Evolutionary conservation across 2,113 vertebrate species (phyloP), one percentile per base, ranked within the genome.

Genomic region (Lonchura striata): DNA sequence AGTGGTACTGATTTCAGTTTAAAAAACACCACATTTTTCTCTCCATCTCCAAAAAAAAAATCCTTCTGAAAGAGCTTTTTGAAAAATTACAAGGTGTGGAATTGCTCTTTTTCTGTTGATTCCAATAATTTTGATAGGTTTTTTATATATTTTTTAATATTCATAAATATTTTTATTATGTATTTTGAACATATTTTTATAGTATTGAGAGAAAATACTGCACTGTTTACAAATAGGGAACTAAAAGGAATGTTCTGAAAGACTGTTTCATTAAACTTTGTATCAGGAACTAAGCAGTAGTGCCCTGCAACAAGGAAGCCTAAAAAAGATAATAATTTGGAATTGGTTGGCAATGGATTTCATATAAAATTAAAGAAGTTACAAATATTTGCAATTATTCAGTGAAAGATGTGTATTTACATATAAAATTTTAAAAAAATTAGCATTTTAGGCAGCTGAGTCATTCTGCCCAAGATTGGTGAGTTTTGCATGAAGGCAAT

Each of bases 401-500:
- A 16, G 53, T 49, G 10, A n/a, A 60, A 52, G 61, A 30, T 14
- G 18, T 7, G 4, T 28, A 21, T 44, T 81, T 91, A 84, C 19
- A 47, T 54, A 74, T 12, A 23, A 74, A 52, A 59, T 49, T 53
- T 6, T 0, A 1, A 11, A 52, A 57, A 44, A 27, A 3, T 15
- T 24, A 27, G 10, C 8, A 31, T 59, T 80, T 63, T 53, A 80
- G 63, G 50, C 54, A 78, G 49, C 44, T 10, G 65, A 66, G 76
- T 87, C 90, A 82, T 77, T 93, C 44, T 54, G 60, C 82, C 86
- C 1, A 60, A 92, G 96, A 97, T 65, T 96, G 97, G 96, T 97
- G 97, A 98, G 94, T 87, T 97, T 41, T 82, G 64, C 86, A 76
- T 82, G 95, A 98, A 98, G 98, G 97, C 98, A 97, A 98, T 97